phyloP scores from a whole-genome alignment of 2,113 vertebrate genomes.

The Campylomormyrus numenius region DNA sequence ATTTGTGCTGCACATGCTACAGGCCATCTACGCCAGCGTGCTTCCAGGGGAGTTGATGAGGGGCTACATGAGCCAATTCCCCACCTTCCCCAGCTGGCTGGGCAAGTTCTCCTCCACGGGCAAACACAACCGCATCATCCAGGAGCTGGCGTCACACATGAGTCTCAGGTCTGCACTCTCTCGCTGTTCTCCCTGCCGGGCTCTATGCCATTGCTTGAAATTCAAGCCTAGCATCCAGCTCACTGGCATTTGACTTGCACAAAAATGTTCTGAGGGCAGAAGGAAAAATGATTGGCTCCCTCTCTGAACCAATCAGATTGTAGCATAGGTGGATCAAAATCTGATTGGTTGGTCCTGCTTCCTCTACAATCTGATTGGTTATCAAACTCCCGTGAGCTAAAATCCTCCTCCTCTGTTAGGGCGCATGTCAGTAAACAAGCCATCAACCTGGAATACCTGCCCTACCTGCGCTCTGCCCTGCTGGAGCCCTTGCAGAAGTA shows the following conservation, averaged over 20 bases:
- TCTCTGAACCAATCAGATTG: background rate
- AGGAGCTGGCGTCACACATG: constrained; percentile 88
- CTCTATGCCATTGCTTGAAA: background rate
- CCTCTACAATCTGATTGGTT: background rate
- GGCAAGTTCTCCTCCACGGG: constrained; percentile 81
- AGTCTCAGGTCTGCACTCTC: constrained; percentile 71
- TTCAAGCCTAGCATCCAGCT: background rate
- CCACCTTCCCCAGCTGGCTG: constrained; percentile 88
- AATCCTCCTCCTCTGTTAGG: constrained; percentile 48
- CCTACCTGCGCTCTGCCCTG: constrained; percentile 69
- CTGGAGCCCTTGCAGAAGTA: constrained; percentile 66
- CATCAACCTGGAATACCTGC: constrained; percentile 82
- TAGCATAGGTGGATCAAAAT: background rate
- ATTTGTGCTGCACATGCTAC: background rate
- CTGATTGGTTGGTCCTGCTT: background rate
- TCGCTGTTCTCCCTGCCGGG: background rate
- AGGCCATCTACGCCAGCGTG: constrained; percentile 95
- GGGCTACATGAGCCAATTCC: constrained; percentile 88
- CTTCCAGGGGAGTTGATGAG: constrained; percentile 93
- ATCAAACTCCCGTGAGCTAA: no score
- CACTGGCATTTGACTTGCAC: background rate
- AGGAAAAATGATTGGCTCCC: background rate
- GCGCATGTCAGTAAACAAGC: constrained; percentile 75
- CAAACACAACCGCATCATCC: constrained; percentile 78
- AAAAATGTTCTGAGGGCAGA: background rate